Percentiles rank a stretch among this genome's conserved stretches.
These are phyloP conservation scores for Phlogophora meticulosa DNA, from an alignment of 2,888 invertebrate genomes.

Conservation along the genomic window DNA sequence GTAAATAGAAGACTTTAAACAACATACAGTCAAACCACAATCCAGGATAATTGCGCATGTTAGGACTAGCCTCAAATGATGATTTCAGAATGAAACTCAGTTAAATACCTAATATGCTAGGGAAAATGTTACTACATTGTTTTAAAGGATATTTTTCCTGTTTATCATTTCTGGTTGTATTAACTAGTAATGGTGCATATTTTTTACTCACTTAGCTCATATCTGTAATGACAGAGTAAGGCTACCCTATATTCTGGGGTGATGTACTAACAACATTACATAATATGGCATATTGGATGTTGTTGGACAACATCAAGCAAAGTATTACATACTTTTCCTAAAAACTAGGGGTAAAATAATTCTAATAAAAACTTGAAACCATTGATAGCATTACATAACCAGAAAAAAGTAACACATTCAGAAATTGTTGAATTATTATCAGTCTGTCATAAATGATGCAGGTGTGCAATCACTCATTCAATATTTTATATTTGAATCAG, in stretches of 20 bases:
- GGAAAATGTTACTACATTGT: too few species aligned
- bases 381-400: constrained; percentile 2
- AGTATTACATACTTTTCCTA: background rate
- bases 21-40: constrained; percentile 18
- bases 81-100: constrained; percentile 7
- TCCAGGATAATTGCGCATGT: constrained; percentile 30
- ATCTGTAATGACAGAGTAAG: background rate
- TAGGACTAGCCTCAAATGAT: constrained; percentile 4
- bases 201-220: background rate
- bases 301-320: background rate
- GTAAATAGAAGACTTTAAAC: background rate
- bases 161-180: constrained; percentile 13
- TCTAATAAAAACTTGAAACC: constrained; percentile 1
- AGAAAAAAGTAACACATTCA: background rate
- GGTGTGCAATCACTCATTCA: constrained; percentile 47
- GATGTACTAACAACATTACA: background rate
- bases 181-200: background rate
- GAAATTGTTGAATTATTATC: constrained; percentile 8
- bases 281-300: background rate
- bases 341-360: constrained; percentile 4
- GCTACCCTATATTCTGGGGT: too few species aligned
- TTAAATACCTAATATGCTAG: background rate
- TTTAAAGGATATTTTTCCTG: constrained; percentile 36
- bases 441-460: constrained; percentile 12
- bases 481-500: constrained; percentile 44